These are phyloP conservation scores for Rhinolophus ferrumequinum DNA, from an alignment of 2,113 vertebrate genomes.

Conservation along the genomic window DNA sequence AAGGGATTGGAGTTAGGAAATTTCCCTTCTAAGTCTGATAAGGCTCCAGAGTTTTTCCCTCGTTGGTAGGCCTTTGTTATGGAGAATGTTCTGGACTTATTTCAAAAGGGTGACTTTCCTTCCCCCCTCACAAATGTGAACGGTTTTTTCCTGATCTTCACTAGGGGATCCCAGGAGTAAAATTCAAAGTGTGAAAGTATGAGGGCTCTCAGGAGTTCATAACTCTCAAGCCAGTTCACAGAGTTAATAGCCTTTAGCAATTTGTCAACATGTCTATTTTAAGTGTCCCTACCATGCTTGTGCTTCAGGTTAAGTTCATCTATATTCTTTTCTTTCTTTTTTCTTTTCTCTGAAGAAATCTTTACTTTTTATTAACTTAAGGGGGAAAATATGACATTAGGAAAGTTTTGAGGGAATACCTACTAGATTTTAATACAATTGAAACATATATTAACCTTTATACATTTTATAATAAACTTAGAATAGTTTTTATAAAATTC, in stretches of 20 bases:
- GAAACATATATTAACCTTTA: background rate
- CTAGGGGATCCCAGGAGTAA: background rate
- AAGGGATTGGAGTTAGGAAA: background rate
- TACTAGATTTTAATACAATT: slow-evolving; percentile 36
- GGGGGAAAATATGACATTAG: background rate
- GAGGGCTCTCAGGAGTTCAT: background rate
- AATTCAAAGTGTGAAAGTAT: background rate
- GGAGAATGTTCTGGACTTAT: background rate
- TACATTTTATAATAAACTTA: background rate
- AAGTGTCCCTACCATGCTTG: background rate
- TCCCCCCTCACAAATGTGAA: background rate
- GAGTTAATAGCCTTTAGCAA: background rate
- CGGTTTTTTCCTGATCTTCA: background rate
- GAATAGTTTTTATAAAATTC: background rate
- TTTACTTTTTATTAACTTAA: slow-evolving; percentile 49
- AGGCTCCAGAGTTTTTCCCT: background rate
- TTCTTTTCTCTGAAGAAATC: background rate
- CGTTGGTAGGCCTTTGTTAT: background rate
- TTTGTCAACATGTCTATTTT: background rate
- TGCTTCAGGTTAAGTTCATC: background rate
- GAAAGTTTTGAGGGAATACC: background rate
- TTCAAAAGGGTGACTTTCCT: background rate
- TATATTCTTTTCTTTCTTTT: background rate
- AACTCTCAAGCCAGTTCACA: background rate
- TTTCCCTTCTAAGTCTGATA: background rate